Evolutionary conservation across 2,113 vertebrate species (phyloP).

Genomic region (Saimiri boliviensis): DNA sequence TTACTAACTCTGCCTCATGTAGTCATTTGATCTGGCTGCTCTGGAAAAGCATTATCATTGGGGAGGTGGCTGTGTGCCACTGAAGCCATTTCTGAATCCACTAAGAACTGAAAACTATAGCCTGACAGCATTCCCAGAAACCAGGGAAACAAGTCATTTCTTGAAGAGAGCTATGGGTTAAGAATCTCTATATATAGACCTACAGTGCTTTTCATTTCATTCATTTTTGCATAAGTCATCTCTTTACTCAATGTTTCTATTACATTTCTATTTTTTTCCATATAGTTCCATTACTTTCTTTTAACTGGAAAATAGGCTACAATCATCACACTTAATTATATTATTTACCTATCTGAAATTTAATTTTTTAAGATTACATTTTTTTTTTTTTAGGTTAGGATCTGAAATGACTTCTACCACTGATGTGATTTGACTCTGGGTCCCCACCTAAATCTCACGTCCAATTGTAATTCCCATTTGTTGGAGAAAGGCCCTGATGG

Average conservation of each 20-base stretch:
- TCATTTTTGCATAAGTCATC: neutral
- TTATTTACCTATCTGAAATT: neutral
- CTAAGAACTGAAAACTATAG: neutral
- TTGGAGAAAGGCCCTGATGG: too few relatives aligned
- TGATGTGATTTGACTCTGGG: too few relatives aligned
- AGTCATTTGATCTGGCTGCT: neutral
- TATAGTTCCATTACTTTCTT: neutral
- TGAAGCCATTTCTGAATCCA: neutral
- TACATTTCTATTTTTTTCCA: neutral
- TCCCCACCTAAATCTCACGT: too few relatives aligned
- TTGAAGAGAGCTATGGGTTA: neutral
- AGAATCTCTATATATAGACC: neutral
- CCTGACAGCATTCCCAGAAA: neutral
- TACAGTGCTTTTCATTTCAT: neutral
- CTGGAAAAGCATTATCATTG: neutral
- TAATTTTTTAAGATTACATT: neutral
- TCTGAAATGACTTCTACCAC: neutral
- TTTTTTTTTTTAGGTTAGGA: neutral
- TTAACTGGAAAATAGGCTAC: neutral
- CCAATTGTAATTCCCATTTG: too few relatives aligned
- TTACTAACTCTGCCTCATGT: neutral
- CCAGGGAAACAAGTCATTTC: neutral
- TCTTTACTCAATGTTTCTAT: neutral
- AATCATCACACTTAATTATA: neutral
- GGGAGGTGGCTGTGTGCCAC: accelerated